Evolutionary conservation across 2,113 vertebrate genomes (phyloP).

Genomic region (Phrynocephalus versicolor): DNA sequence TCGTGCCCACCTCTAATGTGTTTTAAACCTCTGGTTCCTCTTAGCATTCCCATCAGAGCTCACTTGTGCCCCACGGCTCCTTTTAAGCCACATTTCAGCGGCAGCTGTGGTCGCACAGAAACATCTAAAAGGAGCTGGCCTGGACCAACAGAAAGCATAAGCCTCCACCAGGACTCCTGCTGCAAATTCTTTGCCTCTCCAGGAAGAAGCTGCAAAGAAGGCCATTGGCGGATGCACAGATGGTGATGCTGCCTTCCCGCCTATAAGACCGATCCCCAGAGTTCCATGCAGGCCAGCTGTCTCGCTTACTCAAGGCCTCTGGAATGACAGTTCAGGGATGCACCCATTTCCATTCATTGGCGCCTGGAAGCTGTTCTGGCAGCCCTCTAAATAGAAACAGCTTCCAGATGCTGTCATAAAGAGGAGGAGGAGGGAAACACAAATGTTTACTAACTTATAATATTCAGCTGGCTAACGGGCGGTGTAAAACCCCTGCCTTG

Average conservation of each 20-base stretch:
- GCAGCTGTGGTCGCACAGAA: background rate
- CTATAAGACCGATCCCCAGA: conserved; percentile 63
- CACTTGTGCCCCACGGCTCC: background rate
- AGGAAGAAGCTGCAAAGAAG: conserved; percentile 23
- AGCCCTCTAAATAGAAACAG: conserved; percentile 65
- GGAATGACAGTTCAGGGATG: conserved; percentile 73
- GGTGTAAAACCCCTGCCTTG: conserved; percentile 5
- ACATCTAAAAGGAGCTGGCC: background rate
- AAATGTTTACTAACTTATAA: conserved; percentile 28
- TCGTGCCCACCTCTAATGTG: no score
- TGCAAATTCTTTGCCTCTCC: conserved; percentile 9
- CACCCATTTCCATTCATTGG: conserved; percentile 66
- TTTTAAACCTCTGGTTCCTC: background rate
- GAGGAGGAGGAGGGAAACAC: background rate
- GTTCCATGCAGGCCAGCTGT: conserved; percentile 74
- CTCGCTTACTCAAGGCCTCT: conserved; percentile 70
- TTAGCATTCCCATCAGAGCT: background rate
- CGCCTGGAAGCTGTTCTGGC: conserved; percentile 70
- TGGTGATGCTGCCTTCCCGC: conserved; percentile 60
- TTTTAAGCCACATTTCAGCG: background rate
- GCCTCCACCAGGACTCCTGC: background rate
- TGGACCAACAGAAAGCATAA: background rate
- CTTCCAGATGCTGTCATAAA: conserved; percentile 76
- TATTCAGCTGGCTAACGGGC: background rate
- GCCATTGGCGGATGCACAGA: conserved; percentile 61